Conservation (phyloP, 2,113 vertebrate species). For the Gopherus flavomarginatus region DNA sequence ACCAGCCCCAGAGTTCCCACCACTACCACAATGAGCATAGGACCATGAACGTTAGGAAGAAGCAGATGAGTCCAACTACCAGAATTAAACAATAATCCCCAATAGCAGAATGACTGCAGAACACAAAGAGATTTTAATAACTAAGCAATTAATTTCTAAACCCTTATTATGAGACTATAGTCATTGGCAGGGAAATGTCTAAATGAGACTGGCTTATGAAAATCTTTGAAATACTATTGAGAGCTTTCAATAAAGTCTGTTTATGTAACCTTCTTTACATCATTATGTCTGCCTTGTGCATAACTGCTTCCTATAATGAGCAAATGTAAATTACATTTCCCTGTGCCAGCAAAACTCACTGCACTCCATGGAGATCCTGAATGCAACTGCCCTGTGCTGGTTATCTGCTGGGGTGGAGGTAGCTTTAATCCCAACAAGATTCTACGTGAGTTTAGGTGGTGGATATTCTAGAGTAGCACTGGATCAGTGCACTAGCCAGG, state of each 20-base stretch:
- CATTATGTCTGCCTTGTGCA: neutral
- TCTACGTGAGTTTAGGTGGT: neutral
- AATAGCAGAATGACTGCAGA: neutral
- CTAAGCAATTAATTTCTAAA: neutral
- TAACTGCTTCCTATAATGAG: neutral
- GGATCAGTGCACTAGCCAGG: neutral
- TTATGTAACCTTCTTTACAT: neutral
- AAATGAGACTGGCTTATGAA: neutral
- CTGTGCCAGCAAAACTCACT: neutral
- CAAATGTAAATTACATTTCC: neutral
- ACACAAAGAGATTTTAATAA: neutral
- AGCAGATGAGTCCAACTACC: neutral
- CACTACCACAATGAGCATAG: neutral
- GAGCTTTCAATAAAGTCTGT: neutral
- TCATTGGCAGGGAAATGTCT: neutral
- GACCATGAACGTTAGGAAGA: neutral
- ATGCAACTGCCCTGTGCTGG: neutral
- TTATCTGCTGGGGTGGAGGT: neutral
- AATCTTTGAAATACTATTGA: neutral
- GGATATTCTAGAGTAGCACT: neutral
- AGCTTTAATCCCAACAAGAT: neutral
- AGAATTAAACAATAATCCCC: neutral
- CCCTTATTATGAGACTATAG: neutral
- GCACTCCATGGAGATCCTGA: neutral
- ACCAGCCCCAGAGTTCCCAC: neutral